phyloP scores from a whole-genome alignment of 2,888 invertebrate species.

The Muschampia plurimacula region DNA sequence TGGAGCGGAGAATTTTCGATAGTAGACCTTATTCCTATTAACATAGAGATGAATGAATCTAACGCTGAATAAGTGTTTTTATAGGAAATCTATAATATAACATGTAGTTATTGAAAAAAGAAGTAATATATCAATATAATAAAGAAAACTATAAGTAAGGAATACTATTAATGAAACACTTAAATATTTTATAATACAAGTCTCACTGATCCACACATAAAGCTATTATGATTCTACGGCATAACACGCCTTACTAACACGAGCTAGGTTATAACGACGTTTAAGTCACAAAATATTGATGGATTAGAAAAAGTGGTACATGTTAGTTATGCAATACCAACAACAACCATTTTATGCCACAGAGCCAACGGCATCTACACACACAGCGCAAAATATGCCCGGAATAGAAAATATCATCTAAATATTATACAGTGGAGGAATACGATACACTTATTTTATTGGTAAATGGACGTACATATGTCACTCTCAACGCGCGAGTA shows the following conservation, averaged over 20 bases:
- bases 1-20: constrained; percentile 32
- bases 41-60: background rate
- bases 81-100: background rate
- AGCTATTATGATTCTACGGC: constrained; percentile 26
- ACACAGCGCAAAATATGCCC: constrained; percentile 63
- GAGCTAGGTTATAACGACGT: constrained; percentile 1
- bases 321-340: background rate
- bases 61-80: background rate
- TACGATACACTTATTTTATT: constrained; percentile 61
- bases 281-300: background rate
- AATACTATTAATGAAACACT: background rate
- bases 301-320: background rate
- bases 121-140: background rate
- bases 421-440: constrained; percentile 83
- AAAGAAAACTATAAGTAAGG: background rate
- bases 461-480: constrained; percentile 75
- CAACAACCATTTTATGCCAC: constrained; percentile 23
- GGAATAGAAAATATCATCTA: constrained; percentile 63
- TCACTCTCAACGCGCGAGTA: constrained; percentile 46
- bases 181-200: constrained; percentile 4
- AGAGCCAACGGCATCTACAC: constrained; percentile 45
- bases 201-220: constrained; percentile 41
- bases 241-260: constrained; percentile 1
- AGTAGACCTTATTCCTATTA: constrained; percentile 27
- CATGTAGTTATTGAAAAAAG: background rate